Percentiles rank a stretch among this genome's conserved stretches.
These are phyloP conservation scores for Bombus turneri DNA, from an alignment of 1,140 invertebrate genomes.

Conservation along the genomic window DNA sequence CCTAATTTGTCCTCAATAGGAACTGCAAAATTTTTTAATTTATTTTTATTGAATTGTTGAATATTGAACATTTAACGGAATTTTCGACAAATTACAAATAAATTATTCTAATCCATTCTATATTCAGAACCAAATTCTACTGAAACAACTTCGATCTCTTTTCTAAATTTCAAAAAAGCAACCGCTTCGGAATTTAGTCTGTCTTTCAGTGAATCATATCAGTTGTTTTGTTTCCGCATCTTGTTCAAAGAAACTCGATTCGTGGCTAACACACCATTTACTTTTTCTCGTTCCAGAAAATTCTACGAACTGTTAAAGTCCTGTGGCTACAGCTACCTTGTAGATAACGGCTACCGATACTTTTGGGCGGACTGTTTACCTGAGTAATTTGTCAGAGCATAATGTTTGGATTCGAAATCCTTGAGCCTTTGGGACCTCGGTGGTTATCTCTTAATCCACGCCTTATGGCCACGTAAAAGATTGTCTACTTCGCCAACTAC, in stretches of 20 bases:
- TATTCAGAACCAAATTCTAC: background rate
- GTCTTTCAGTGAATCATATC: background rate
- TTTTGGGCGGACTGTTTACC: conserved; percentile 75
- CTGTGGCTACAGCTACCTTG: background rate
- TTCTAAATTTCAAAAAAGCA: background rate
- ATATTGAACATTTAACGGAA: too few species aligned
- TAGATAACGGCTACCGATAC: conserved; percentile 19
- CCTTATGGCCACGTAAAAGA: conserved; percentile 28
- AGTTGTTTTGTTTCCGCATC: conserved; percentile 24
- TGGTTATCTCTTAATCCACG: conserved; percentile 48
- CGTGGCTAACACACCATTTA: background rate
- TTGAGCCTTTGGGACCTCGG: background rate
- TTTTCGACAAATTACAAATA: background rate
- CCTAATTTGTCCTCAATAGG: too few species aligned
- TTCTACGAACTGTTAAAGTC: background rate
- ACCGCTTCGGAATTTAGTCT: background rate
- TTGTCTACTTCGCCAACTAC: background rate
- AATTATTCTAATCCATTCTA: background rate
- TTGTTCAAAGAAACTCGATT: background rate
- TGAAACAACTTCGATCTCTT: background rate
- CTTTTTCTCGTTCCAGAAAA: background rate
- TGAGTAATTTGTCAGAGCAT: conserved; percentile 77
- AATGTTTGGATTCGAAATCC: conserved; percentile 65
- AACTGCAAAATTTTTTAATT: too few species aligned
- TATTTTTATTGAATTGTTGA: too few species aligned